These are phyloP conservation scores for Clostera curtula DNA, from an alignment of 2,888 invertebrate genomes.

Conservation along the genomic window DNA sequence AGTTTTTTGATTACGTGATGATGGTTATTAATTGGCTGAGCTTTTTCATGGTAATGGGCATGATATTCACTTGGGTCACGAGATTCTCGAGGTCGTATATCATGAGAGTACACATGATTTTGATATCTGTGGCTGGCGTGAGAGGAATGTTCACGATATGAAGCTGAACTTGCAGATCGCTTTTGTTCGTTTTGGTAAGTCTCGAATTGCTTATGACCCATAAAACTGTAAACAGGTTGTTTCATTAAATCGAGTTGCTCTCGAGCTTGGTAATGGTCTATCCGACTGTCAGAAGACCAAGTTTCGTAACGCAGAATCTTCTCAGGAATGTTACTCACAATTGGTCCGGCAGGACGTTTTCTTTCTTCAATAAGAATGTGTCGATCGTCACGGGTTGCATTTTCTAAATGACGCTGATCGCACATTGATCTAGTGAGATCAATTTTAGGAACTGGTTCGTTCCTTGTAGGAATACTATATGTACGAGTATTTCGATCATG, in stretches of 20 bases:
- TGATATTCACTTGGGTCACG: constrained; percentile 53
- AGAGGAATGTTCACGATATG: constrained; percentile 46
- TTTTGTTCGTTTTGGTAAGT: constrained; percentile 61
- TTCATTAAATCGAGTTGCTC: constrained; percentile 63
- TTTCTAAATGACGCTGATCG: constrained; percentile 49
- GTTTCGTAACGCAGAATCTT: constrained; percentile 65
- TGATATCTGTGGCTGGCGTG: constrained; percentile 46
- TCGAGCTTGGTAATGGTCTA: constrained; percentile 49
- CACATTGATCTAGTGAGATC: constrained; percentile 54
- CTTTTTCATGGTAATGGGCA: constrained; percentile 48
- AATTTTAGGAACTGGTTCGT: constrained; percentile 63
- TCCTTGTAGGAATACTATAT: constrained; percentile 38
- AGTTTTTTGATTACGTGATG: constrained; percentile 60
- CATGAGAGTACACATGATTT: constrained; percentile 37
- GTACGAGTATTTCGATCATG: constrained; percentile 51
- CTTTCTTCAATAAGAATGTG: constrained; percentile 60
- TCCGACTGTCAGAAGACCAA: constrained; percentile 60
- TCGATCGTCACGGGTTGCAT: constrained; percentile 55
- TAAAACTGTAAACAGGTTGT: constrained; percentile 61
- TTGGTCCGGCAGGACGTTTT: constrained; percentile 55
- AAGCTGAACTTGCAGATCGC: constrained; percentile 32
- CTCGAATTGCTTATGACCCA: constrained; percentile 59
- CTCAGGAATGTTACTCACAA: constrained; percentile 67
- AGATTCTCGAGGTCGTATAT: constrained; percentile 39
- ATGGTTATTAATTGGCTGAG: constrained; percentile 39